These are phyloP conservation scores for Galeopsomyia nigrocyanea DNA, from an alignment of 2,888 invertebrate species.

Conservation along the genomic window DNA sequence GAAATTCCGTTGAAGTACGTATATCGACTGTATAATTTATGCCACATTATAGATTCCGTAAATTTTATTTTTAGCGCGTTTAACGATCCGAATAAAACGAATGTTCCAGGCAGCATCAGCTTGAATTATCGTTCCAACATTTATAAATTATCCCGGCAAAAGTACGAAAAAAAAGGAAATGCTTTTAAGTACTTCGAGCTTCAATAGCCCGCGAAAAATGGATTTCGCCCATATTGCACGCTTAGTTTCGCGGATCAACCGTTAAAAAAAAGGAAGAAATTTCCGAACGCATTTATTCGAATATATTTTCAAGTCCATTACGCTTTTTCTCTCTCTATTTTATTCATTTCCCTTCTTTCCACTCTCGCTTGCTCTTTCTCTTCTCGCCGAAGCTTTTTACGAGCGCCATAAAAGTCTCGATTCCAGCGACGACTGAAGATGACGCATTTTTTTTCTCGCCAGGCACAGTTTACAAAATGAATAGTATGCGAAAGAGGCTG, in stretches of 20 bases:
- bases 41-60: no score
- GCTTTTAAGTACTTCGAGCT: not conserved
- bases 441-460: slow-evolving; percentile 1
- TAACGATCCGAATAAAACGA: no score
- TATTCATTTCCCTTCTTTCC: not conserved
- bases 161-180: no score
- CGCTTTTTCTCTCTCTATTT: not conserved
- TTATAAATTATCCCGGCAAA: no score
- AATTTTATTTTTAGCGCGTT: no score
- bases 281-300: slow-evolving; percentile 55
- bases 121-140: no score
- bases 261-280: slow-evolving; percentile 20
- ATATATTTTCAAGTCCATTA: slow-evolving; percentile 31
- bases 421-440: not conserved
- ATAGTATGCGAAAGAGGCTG: slow-evolving; percentile 12
- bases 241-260: slow-evolving; percentile 18
- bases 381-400: slow-evolving; percentile 14
- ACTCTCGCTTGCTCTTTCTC: not conserved
- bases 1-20: no score
- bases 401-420: slow-evolving; percentile 32
- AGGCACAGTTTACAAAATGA: slow-evolving; percentile 11
- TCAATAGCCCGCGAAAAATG: not conserved
- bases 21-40: no score
- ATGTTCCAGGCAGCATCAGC: no score
- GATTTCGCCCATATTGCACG: slow-evolving; percentile 23